These are phyloP conservation scores for Drosophila gunungcola DNA, from an alignment of 1,140 invertebrate species.

Conservation along the genomic window DNA sequence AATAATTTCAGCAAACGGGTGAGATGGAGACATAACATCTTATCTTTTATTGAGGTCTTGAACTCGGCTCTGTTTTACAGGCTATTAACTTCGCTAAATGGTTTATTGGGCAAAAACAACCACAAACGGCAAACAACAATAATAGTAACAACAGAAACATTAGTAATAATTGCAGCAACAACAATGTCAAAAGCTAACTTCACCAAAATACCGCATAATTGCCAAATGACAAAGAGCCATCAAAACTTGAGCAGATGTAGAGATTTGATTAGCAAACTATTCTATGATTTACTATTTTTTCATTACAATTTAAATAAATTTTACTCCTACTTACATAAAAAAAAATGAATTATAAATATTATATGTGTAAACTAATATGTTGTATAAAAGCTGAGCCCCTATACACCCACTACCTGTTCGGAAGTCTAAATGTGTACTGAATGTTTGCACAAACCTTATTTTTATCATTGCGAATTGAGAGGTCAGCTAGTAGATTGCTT, in stretches of 20 bases:
- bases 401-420: background rate
- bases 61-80: slow-evolving; percentile 66
- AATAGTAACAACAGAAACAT: slow-evolving; percentile 45
- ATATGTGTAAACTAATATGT: no score
- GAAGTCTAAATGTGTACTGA: background rate
- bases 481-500: slow-evolving; percentile 4
- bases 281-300: no score
- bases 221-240: slow-evolving; percentile 49
- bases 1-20: slow-evolving; percentile 50
- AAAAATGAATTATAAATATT: no score
- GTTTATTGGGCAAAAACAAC: slow-evolving; percentile 66
- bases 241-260: slow-evolving; percentile 23
- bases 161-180: slow-evolving; percentile 23
- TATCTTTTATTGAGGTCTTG: slow-evolving; percentile 63
- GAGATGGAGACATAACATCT: slow-evolving; percentile 43
- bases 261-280: slow-evolving; percentile 1
- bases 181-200: slow-evolving; percentile 27
- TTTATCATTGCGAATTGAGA: background rate
- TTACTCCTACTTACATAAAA: no score
- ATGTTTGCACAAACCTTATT: slow-evolving; percentile 2
- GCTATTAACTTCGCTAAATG: slow-evolving; percentile 75
- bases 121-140: slow-evolving; percentile 23
- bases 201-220: slow-evolving; percentile 41
- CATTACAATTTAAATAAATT: no score
- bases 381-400: no score